Evolutionary conservation across 2,888 invertebrate species (phyloP).

Genomic region (Pyrochroa serraticornis): DNA sequence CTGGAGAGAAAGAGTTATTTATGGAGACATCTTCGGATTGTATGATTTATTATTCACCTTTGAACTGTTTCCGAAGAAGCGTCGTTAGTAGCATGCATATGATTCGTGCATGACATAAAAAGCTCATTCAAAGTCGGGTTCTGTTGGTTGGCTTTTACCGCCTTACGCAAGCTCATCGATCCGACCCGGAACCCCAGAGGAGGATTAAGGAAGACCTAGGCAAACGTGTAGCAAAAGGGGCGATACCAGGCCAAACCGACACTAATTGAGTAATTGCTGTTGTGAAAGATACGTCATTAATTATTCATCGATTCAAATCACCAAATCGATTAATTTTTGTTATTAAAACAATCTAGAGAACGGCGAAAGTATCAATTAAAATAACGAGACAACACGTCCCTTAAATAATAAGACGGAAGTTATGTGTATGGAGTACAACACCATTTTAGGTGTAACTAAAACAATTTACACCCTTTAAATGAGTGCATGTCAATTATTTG

Average conservation of each 20-base stretch:
- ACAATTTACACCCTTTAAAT: no score
- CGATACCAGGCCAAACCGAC: slow-evolving; percentile 18
- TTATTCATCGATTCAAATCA: slow-evolving; percentile 24
- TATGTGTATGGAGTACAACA: no score
- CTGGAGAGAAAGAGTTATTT: slow-evolving; percentile 7
- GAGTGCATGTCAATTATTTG: no score
- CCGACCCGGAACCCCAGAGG: slow-evolving; percentile 21
- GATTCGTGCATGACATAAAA: slow-evolving; percentile 16
- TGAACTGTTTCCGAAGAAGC: slow-evolving; percentile 3
- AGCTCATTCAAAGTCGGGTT: slow-evolving; percentile 21
- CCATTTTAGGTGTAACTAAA: no score
- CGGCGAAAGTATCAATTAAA: background rate
- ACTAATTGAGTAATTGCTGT: slow-evolving; percentile 28
- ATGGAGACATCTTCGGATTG: slow-evolving; percentile 14
- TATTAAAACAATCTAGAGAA: background rate
- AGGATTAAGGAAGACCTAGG: slow-evolving; percentile 31
- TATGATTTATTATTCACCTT: slow-evolving; percentile 15
- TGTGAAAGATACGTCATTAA: slow-evolving; percentile 11
- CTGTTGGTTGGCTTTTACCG: slow-evolving; percentile 20
- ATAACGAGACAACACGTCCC: background rate
- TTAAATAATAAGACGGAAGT: no score
- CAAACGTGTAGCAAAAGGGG: slow-evolving; percentile 27
- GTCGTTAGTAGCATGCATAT: slow-evolving; percentile 17
- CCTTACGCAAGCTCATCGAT: slow-evolving; percentile 31
- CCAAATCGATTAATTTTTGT: background rate